Percentiles rank a stretch among this genome's conserved stretches.
Evolutionary conservation across 2,113 vertebrate genomes (phyloP).

Genomic region (Poecile atricapillus): DNA sequence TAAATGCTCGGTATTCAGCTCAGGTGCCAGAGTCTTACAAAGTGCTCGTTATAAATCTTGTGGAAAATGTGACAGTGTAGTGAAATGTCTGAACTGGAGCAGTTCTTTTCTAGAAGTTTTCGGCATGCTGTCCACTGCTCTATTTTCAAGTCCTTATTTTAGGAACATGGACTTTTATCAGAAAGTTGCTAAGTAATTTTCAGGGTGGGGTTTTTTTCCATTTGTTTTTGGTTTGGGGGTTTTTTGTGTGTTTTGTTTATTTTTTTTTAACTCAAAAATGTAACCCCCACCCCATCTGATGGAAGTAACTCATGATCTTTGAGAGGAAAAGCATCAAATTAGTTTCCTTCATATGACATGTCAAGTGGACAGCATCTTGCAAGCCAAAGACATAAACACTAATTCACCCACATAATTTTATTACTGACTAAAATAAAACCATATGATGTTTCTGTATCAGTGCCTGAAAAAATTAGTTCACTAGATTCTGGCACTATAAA

Average conservation of each 20-base stretch:
- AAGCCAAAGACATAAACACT: constrained; percentile 45
- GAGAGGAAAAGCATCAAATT: neutral
- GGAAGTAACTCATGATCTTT: neutral
- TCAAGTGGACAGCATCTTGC: constrained; percentile 8
- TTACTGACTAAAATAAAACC: constrained; percentile 49
- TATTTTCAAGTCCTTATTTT: neutral
- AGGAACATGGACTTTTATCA: neutral
- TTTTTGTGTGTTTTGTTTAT: neutral
- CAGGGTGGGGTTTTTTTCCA: no score
- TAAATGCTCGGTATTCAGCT: neutral
- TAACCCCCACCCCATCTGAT: neutral
- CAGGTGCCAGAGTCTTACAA: constrained; percentile 45
- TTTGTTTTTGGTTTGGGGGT: no score
- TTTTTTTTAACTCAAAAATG: neutral
- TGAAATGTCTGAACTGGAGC: neutral
- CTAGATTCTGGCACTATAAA: neutral
- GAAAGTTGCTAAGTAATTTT: neutral
- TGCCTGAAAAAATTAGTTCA: constrained; percentile 38
- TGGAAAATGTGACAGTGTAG: constrained; percentile 42
- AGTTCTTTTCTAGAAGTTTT: neutral
- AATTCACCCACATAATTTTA: constrained; percentile 33
- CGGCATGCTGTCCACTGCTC: rapidly evolving
- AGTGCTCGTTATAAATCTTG: constrained; percentile 42
- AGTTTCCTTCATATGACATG: neutral
- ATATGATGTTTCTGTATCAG: constrained; percentile 23